Evolutionary conservation across 2,888 invertebrate species (phyloP), one percentile per base, ranked within the genome.

Genomic region (Carterocephalus palaemon): DNA sequence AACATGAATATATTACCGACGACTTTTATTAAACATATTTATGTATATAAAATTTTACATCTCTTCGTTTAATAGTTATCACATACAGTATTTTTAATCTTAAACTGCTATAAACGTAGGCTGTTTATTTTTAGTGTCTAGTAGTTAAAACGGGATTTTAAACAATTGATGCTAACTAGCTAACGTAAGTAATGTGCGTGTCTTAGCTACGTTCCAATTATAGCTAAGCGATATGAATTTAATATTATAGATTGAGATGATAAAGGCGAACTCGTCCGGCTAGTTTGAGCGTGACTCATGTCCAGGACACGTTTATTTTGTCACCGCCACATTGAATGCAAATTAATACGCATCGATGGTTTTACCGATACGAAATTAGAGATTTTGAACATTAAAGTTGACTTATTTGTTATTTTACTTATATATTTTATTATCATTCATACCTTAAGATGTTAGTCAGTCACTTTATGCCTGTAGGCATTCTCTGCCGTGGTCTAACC

Each of bases 21-120:
- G 70, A 73, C 70, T 76, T 77, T 73, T 70, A 76, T 71, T 41
- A 62, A 76, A 80, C 80, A 57, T 69, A 79, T 82, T 78, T 19
- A n/a, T 19, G 19, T 19, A 19, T 36, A 17, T 20, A 32, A 20
- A 26, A 8, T 43, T 22, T 34, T 34, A 8, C 34, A 28, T 28
- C 15, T 48, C 33, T 36, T 12, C 19, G 19, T 28, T 19, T 42
- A 19, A 43, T 38, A 16, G 7, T 26, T 16, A 40, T 33, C 40
- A 13, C 17, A 23, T 23, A 31, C 36, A 22, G 9, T 42, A 34
- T 15, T 42, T 42, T 42, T 42, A 20, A 34, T 34, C 20, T 19
- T 15, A 22, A 42, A 22, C 13, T 15, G 28, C 42, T 12, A 36
- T 34, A 36, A 26, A 29, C 24, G 26, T 16, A 34, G 7, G 20